These are phyloP conservation scores for Sycobia sp. DNA, from an alignment of 1,140 invertebrate species.

Conservation along the genomic window DNA sequence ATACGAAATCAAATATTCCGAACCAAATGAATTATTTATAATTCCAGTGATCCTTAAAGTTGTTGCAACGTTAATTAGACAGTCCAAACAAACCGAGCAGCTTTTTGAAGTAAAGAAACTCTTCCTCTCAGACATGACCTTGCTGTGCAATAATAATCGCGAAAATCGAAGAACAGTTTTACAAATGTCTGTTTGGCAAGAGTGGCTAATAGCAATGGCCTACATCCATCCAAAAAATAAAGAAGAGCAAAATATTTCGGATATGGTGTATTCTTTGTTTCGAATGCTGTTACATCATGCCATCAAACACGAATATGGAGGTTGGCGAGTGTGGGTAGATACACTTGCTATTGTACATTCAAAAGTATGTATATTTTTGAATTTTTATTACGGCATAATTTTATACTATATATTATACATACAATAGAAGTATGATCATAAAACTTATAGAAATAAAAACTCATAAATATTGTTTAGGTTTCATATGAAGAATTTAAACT, in stretches of 20 bases:
- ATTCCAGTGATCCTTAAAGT: conserved; percentile 95
- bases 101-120: conserved; percentile 93
- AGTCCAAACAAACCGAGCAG: conserved; percentile 92
- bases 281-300: conserved; percentile 97
- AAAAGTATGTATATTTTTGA: conserved; percentile 71
- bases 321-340: conserved; percentile 99
- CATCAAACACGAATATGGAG: conserved; percentile 99
- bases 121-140: conserved; percentile 96
- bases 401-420: not conserved
- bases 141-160: conserved; percentile 94
- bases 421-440: too few relatives aligned
- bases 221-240: conserved; percentile 96
- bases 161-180: conserved; percentile 96
- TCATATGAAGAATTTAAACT: conserved; percentile 97
- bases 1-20: not conserved
- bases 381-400: not conserved
- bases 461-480: conserved; percentile 64
- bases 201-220: conserved; percentile 98
- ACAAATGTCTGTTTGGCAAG: conserved; percentile 99
- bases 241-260: conserved; percentile 95
- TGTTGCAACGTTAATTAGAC: conserved; percentile 93
- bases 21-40: conserved; percentile 2
- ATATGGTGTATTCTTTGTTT: conserved; percentile 98
- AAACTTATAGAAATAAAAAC: too few relatives aligned
- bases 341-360: conserved; percentile 99